Base-by-base conservation (phyloP, 2,888 invertebrate genomes). In the Synanthedon vespiformis region DNA sequence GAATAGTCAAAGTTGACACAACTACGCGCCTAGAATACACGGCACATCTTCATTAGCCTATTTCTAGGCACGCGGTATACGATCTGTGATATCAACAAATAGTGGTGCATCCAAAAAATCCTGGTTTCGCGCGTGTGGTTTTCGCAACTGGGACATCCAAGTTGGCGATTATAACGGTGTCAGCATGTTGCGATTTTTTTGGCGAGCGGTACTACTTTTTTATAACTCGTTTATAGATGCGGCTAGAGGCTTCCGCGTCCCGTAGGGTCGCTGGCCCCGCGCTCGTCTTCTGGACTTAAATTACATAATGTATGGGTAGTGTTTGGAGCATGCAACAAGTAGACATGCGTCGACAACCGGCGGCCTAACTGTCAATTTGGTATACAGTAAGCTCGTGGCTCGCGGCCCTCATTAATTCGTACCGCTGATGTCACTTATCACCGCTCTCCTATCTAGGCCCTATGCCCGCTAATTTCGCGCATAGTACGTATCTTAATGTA, bases 111-210 rank as follows among this genome's bases (percentile, higher is more conserved):
- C 77, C 67, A 73, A 71, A 72, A 77, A 77, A 76, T 77, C 74
- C 70, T 72, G 74, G 74, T 72, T 78, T 68, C 72, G 70, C 74
- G 79, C 80, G 72, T 78, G 71, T 78, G 74, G 77, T 77, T 74
- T 77, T 79, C 80, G 78, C 85, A 88, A 84, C 80, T 85, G 80
- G 87, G 82, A 81, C 88, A 85, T 85, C 87, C 88, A 85, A 82
- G 83, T 82, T 84, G 88, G 87, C 88, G 85, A 85, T 82, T 84
- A 84, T 88, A 88, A 88, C 88, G 88, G 88, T 88, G 88, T 86
- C 88, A 87, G 85, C 88, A 87, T 88, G 87, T 88, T 86, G 88
- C 86, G 86, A 88, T 88, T 88, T 88, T 88, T 87, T 88, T 88
- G 88, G 88, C 79, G 80, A 86, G 87, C 85, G 88, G 86, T 85